These are phyloP conservation scores for Tenthredo notha DNA, from an alignment of 2,888 invertebrate species.

Conservation along the genomic window DNA sequence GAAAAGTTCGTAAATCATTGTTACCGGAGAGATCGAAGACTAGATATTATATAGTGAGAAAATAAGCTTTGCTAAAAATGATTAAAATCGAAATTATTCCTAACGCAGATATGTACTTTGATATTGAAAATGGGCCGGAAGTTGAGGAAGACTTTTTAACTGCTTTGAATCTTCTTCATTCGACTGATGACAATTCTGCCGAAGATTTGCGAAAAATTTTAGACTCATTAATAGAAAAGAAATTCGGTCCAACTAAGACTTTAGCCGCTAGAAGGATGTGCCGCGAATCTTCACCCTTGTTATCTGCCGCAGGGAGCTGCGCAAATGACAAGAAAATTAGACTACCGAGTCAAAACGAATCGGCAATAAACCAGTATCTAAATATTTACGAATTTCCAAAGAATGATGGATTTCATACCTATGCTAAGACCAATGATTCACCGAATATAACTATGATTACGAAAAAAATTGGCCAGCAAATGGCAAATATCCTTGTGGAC, in stretches of 20 bases:
- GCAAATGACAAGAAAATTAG: constrained; percentile 15
- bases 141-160: constrained; percentile 64
- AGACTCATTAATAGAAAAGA: constrained; percentile 62
- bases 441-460: background rate
- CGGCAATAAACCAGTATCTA: background rate
- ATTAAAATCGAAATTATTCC: background rate
- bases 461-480: background rate
- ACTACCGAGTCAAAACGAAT: background rate
- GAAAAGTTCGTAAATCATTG: constrained; percentile 13
- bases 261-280: constrained; percentile 59
- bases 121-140: constrained; percentile 58
- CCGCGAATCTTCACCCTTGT: background rate
- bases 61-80: background rate
- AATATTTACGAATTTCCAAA: background rate
- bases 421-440: background rate
- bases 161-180: constrained; percentile 67
- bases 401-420: background rate
- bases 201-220: constrained; percentile 67
- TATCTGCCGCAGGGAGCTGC: constrained; percentile 19
- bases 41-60: background rate
- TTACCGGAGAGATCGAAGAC: background rate
- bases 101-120: constrained; percentile 61
- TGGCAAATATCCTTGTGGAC: constrained; percentile 11
- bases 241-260: constrained; percentile 57
- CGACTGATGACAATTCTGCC: constrained; percentile 66